Base-by-base conservation (phyloP, 1,140 invertebrate species). In the Matsumurasca onukii region DNA sequence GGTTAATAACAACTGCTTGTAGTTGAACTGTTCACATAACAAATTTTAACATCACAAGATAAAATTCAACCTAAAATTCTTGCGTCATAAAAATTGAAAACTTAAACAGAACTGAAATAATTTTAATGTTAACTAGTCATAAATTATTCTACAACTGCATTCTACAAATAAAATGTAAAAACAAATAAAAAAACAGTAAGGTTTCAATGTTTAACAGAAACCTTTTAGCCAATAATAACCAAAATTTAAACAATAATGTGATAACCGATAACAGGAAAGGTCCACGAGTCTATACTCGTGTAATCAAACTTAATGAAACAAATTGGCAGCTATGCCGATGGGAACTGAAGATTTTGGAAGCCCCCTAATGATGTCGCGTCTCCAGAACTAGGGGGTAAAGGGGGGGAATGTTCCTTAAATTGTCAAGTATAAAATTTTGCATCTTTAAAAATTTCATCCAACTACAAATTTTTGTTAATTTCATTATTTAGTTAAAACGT, bases 351-450 rank as follows among this genome's bases (percentile, higher is more conserved):
- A 55, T 49, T 51, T 51, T 45, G 39, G 31, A 51, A 34, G 55
- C 76, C 77, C 81, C 82, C 82, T 82, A 80, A 81, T 72, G 76
- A 76, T 80, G 78, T 79, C 77, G 71, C 73, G 75, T 78, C 80
- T 80, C 80, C 80, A 81, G 80, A 81, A 80, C 79, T 76, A 80
- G 78, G 80, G 79, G 80, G 76, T 75, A 31, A 34, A n/a, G n/a
- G 55, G 69, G 74, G 71, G 68, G 70, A 71, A 71, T 73, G 61
- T 63, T 70, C 25, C 22, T 61, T 63, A 62, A 25, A 63, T 39
- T 68, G 45, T 68, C 34, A 52, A 22, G 34, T 55, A 68, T 52
- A 34, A 31, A 30, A 31, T 31, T 27, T 62, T 29, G 51, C 64
- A 66, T 49, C 51, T 66, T 66, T 66, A 31, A 24, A 66, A 2